Base-by-base conservation (phyloP, 1,140 invertebrate species). In the Andricus grossulariae region DNA sequence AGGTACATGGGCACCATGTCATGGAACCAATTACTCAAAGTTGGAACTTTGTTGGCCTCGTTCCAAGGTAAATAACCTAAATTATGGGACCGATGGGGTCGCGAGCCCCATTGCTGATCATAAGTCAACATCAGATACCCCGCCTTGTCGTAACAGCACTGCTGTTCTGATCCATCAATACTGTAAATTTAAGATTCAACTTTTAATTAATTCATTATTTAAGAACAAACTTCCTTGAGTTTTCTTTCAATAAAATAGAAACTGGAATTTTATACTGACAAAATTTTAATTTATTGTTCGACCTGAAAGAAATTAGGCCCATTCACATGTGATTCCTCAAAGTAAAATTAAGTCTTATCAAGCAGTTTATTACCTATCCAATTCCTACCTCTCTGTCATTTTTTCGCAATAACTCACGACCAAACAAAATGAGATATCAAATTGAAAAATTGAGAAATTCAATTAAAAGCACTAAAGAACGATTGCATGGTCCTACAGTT, bases 131-230 rank as follows among this genome's bases (percentile, higher is more conserved):
- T 97, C 6, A 99, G 92, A 89, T 95, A 97, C 4, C 95, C 94
- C 82, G 98, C 96, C 85, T 96, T 96, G 87, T 98, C 97, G 86
- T 99, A 99, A 85, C 98, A 99, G 84, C 98, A 99, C 86, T 99
- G 97, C 87, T 99, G 98, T 74, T 98, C 98, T 1, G 97, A 96
- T 66, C 98, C 98, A 85, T 97, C 96, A 66, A 94, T 88, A 80
- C 97, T 97, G 83, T 49, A 77, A 86, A 75, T 80, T 77, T 32
- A 49, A 54, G 10, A 16, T 50, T 50, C 2, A 2, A 45, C 10
- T 45, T 10, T 10, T 11, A 11, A 11, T 10, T 45, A 11, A 11
- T 45, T 11, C 1, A 8, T 45, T 45, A 8, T 45, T 45, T 1
- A 11, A 32, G 32, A 32, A 32, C 2, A 32, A 32, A 32, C 2